Conservation (phyloP, 2,113 vertebrate genomes). For the Oxyruncus cristatus region DNA sequence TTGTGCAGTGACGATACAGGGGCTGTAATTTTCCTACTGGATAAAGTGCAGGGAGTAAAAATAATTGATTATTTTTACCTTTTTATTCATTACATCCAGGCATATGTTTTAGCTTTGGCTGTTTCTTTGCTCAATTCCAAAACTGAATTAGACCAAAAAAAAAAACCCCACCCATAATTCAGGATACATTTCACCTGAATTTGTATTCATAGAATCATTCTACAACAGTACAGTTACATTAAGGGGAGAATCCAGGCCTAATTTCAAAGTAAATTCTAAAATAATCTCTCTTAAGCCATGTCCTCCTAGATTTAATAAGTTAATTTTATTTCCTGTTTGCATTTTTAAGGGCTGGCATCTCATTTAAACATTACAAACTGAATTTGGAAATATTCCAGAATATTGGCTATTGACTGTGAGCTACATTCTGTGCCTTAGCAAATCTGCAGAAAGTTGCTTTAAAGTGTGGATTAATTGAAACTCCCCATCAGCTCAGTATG, state of each 20-base stretch:
- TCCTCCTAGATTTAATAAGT: not conserved
- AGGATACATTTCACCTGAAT: not conserved
- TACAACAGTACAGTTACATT: not conserved
- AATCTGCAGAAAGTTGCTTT: not conserved
- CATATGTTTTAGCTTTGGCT: not conserved
- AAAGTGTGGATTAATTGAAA: not conserved
- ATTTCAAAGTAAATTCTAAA: slow-evolving; percentile 18
- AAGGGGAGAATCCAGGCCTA: not conserved
- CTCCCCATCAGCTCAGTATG: not conserved
- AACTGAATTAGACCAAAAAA: not conserved
- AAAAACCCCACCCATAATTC: rapidly evolving
- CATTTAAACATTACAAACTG: not conserved
- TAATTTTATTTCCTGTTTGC: not conserved
- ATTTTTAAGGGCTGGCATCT: not conserved
- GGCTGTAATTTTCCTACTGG: not conserved
- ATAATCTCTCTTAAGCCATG: not conserved
- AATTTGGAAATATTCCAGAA: not conserved
- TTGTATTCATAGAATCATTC: not conserved
- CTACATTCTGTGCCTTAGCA: not conserved
- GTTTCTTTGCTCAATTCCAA: not conserved
- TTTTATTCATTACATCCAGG: not conserved
- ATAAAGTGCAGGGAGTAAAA: not conserved
- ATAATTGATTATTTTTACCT: not conserved
- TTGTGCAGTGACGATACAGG: not conserved
- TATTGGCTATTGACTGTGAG: not conserved